These are phyloP conservation scores for Vesta saturnalis DNA, from an alignment of 2,888 invertebrate genomes.

Conservation along the genomic window DNA sequence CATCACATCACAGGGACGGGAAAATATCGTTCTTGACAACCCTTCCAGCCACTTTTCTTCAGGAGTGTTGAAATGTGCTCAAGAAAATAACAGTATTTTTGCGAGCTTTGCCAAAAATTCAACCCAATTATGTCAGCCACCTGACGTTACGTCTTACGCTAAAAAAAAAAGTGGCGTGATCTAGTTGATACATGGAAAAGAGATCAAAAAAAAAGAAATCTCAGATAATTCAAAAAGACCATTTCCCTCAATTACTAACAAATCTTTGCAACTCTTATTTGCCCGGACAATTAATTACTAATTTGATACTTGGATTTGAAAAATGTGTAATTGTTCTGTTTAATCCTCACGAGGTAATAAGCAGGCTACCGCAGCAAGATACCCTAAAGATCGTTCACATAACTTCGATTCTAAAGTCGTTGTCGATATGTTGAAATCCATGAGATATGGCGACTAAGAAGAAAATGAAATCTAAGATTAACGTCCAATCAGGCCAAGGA, in stretches of 20 bases:
- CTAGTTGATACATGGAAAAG: constrained; percentile 1
- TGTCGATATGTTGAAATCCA: no score
- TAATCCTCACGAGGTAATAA: constrained; percentile 6
- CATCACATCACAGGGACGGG: background rate
- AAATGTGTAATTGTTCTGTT: background rate
- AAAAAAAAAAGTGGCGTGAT: background rate
- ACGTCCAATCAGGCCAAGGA: no score
- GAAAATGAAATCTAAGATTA: no score
- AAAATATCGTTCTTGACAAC: background rate
- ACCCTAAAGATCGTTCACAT: background rate
- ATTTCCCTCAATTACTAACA: background rate
- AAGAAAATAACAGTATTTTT: background rate
- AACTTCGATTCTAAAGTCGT: no score
- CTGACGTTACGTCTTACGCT: background rate
- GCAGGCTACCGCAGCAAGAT: background rate
- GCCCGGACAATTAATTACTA: background rate
- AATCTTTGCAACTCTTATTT: background rate
- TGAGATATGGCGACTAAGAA: no score
- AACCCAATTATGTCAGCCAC: no score
- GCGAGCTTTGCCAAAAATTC: background rate
- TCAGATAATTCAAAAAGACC: background rate
- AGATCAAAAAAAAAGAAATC: background rate
- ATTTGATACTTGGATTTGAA: background rate
- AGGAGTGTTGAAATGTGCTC: background rate
- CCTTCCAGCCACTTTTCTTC: background rate